Percentiles rank a stretch among this genome's conserved stretches.
These are phyloP conservation scores for Dicyrtomina minuta DNA, from an alignment of 2,888 invertebrate genomes.

Conservation along the genomic window DNA sequence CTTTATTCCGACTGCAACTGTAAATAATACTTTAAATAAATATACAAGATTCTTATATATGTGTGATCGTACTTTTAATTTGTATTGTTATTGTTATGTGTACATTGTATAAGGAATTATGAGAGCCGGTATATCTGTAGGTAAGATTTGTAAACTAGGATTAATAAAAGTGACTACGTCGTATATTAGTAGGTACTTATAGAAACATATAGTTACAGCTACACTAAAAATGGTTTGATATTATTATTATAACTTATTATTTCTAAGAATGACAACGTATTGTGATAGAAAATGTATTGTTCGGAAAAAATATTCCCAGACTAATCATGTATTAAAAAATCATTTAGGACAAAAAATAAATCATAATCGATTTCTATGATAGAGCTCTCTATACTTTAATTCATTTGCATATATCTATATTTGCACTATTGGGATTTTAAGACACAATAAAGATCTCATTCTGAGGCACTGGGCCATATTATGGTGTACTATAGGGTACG, in stretches of 20 bases:
- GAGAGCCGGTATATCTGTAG: background rate
- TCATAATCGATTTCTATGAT: background rate
- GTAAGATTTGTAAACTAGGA: background rate
- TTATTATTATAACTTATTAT: background rate
- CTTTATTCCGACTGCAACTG: no score
- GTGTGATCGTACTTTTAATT: no score
- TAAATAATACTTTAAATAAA: no score
- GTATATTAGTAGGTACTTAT: background rate
- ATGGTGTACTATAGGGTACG: no score
- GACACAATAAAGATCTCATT: no score
- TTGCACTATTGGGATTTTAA: no score
- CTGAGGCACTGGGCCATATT: no score
- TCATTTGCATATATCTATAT: no score
- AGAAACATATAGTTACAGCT: background rate
- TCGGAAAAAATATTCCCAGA: conserved; percentile 12
- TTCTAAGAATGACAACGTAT: conserved; percentile 4
- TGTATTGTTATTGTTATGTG: no score
- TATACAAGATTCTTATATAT: no score
- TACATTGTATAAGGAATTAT: background rate
- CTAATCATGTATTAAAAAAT: conserved; percentile 16
- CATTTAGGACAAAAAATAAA: background rate
- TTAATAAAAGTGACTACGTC: background rate
- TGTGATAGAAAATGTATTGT: conserved; percentile 24
- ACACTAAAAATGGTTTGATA: background rate
- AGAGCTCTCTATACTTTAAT: background rate